Conservation (phyloP, 2,888 invertebrate species). For the Disparrhopalites patrizii region DNA sequence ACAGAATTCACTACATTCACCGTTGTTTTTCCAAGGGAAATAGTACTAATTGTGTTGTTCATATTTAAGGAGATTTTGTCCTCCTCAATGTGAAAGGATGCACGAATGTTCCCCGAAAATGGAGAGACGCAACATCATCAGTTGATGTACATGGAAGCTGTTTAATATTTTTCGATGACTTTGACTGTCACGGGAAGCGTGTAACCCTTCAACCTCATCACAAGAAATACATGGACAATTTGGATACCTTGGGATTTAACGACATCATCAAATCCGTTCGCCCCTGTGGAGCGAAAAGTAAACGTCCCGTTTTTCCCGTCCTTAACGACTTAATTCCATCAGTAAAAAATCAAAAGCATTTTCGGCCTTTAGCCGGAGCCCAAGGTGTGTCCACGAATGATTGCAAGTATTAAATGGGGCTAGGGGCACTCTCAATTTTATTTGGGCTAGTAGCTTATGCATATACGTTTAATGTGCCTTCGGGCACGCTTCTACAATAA, state of each 20-base stretch:
- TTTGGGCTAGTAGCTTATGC: too few relatives aligned
- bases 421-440: too few relatives aligned
- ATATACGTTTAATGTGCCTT: too few relatives aligned
- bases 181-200: slow-evolving; percentile 43
- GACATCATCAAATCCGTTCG: slow-evolving; percentile 42
- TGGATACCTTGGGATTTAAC: slow-evolving; percentile 43
- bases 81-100: slow-evolving; percentile 44
- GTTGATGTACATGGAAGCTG: slow-evolving; percentile 47
- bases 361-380: slow-evolving; percentile 11
- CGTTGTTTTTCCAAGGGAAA: too few relatives aligned
- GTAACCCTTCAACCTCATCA: slow-evolving; percentile 47
- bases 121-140: slow-evolving; percentile 32
- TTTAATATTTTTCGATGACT: slow-evolving; percentile 43
- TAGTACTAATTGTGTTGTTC: too few relatives aligned
- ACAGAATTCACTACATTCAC: too few relatives aligned
- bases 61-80: slow-evolving; percentile 26
- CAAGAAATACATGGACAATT: slow-evolving; percentile 45
- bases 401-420: too few relatives aligned
- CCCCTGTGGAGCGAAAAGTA: slow-evolving; percentile 45
- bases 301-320: slow-evolving; percentile 22
- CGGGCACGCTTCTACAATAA: too few relatives aligned
- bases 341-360: slow-evolving; percentile 18
- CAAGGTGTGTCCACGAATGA: slow-evolving; percentile 20
- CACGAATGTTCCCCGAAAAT: slow-evolving; percentile 45
- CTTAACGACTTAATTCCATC: slow-evolving; percentile 21